Conservation (phyloP, 2,113 vertebrate species). For the Chaetura pelagica region DNA sequence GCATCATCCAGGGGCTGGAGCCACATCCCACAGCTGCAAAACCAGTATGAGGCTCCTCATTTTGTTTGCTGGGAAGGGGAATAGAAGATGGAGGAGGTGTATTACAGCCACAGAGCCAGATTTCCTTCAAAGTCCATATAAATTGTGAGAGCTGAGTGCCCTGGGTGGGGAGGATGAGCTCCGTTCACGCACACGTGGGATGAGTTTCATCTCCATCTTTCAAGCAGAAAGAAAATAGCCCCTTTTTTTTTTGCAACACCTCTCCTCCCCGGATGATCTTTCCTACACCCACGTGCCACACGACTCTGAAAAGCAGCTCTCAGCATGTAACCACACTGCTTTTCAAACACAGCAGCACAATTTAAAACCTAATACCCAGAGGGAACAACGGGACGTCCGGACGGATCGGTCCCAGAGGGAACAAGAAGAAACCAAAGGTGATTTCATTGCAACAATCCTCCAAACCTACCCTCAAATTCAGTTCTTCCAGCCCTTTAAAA, state of each 20-base stretch:
- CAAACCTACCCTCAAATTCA: not conserved
- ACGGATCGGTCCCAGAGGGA: not conserved
- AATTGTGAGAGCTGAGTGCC: fast-evolving
- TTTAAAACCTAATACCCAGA: not conserved
- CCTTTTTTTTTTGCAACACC: not conserved
- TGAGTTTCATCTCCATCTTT: fast-evolving
- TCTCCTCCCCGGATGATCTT: not conserved
- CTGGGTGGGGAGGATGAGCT: not conserved
- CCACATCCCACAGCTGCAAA: not conserved
- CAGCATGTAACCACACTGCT: not conserved
- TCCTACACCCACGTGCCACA: not conserved
- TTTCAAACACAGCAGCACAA: not conserved
- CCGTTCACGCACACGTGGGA: fast-evolving
- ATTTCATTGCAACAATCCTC: not conserved
- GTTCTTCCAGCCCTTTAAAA: not conserved
- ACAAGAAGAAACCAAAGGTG: not conserved
- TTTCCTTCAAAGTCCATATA: not conserved
- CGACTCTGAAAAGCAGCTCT: not conserved
- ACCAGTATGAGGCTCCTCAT: fast-evolving
- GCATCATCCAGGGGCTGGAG: not conserved
- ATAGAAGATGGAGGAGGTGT: fast-evolving
- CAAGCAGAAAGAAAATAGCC: not conserved
- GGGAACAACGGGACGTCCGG: fast-evolving
- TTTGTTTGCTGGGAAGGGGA: not conserved
- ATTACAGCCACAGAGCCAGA: not conserved